Evolutionary conservation across 2,797 vertebrate species (phyloP).

Genomic region (Gorsachius magnificus): DNA sequence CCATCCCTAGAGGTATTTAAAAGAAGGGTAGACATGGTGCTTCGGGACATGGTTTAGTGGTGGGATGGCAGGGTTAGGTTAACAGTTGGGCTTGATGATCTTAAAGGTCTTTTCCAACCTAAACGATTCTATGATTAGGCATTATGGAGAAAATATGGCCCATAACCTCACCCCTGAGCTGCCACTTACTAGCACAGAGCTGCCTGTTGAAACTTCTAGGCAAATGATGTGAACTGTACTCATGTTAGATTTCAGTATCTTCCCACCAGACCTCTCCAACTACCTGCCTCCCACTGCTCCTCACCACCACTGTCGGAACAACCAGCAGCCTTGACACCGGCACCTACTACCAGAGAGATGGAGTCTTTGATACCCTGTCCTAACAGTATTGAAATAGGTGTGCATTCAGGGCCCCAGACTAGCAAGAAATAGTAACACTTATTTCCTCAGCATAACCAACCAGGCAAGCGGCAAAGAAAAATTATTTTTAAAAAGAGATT

Average conservation of each 20-base stretch:
- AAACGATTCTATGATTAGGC: background rate
- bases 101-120: no score
- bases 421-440: background rate
- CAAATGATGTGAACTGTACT: background rate
- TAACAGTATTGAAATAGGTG: background rate
- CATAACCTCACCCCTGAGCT: background rate
- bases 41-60: no score
- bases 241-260: background rate
- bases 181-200: background rate
- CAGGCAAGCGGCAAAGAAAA: rapidly evolving
- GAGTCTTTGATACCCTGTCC: background rate
- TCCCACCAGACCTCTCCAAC: background rate
- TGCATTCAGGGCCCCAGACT: background rate
- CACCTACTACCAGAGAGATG: background rate
- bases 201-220: background rate
- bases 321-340: background rate
- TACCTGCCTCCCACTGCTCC: background rate
- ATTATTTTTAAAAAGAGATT: background rate
- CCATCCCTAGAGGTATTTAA: no score
- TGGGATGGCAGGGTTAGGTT: no score
- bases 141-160: background rate
- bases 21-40: no score
- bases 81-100: no score
- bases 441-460: background rate
- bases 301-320: background rate